Conservation (phyloP, 2,888 invertebrate genomes). For the Harpagoxenus sublaevis region DNA sequence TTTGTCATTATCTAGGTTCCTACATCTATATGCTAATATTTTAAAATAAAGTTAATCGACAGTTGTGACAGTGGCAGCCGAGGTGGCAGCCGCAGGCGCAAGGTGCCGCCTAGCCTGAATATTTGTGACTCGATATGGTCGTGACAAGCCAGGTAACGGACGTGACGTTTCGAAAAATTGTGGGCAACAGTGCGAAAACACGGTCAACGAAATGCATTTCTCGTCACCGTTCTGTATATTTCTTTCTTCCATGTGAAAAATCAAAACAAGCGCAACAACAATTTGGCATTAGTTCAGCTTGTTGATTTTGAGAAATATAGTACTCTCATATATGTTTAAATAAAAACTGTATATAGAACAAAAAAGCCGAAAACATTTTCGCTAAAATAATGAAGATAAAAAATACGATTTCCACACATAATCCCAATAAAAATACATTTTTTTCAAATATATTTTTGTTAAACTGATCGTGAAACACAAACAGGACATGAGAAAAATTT, state of each 20-base stretch:
- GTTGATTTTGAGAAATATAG: conserved; percentile 60
- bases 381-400: conserved; percentile 6
- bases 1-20: conserved; percentile 23
- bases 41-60: conserved; percentile 61
- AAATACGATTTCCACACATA: neutral
- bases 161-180: conserved; percentile 77
- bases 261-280: conserved; percentile 59
- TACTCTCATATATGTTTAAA: conserved; percentile 27
- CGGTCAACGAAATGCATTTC: conserved; percentile 71
- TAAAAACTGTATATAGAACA: neutral
- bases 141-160: conserved; percentile 72
- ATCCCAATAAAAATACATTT: conserved; percentile 4
- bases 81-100: conserved; percentile 57
- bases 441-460: neutral
- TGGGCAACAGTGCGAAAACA: conserved; percentile 73
- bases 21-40: neutral
- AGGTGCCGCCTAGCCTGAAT: conserved; percentile 68
- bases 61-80: conserved; percentile 65
- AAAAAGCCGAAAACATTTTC: conserved; percentile 2
- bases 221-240: conserved; percentile 59
- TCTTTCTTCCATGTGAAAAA: conserved; percentile 25
- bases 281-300: conserved; percentile 67
- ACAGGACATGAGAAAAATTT: neutral
- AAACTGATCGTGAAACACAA: neutral
- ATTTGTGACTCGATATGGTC: conserved; percentile 68